Percentiles rank a stretch among this genome's conserved stretches.
Evolutionary conservation across 2,797 vertebrate genomes (phyloP).

Genomic region (Epinephelus malabaricus): DNA sequence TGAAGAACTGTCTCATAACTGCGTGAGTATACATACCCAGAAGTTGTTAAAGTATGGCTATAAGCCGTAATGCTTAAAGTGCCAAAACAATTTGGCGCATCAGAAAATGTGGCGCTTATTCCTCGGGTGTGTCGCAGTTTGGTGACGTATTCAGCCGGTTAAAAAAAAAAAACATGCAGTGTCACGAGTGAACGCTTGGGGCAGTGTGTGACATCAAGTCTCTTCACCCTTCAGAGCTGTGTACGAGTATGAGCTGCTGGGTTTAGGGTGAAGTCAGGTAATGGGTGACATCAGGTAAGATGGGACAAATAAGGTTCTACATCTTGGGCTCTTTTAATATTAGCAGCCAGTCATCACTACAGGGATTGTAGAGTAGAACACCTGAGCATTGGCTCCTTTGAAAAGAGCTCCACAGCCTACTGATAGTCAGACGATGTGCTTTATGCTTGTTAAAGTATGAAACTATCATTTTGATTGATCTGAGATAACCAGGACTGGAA

Average conservation of each 20-base stretch:
- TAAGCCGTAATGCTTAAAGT: constrained; percentile 8
- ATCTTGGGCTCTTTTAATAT: too few relatives aligned
- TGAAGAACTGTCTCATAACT: accelerated
- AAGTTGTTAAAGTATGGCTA: neutral
- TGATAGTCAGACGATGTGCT: neutral
- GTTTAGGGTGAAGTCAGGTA: too few relatives aligned
- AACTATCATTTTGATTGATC: too few relatives aligned
- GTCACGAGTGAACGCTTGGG: constrained; percentile 9
- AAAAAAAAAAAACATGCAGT: neutral
- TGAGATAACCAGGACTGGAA: too few relatives aligned
- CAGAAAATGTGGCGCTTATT: constrained; percentile 73
- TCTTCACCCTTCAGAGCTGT: too few relatives aligned
- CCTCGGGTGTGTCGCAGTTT: constrained; percentile 52
- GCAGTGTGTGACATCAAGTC: constrained; percentile 14
- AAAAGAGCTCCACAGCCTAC: neutral
- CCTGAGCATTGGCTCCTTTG: constrained; percentile 23
- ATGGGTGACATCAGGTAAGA: too few relatives aligned
- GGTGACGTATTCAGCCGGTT: constrained; percentile 24
- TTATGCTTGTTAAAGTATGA: neutral
- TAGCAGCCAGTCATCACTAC: constrained; percentile 12
- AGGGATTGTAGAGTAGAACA: constrained; percentile 52
- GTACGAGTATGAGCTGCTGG: too few relatives aligned
- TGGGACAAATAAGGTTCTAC: too few relatives aligned
- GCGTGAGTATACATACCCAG: constrained; percentile 42
- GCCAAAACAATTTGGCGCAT: constrained; percentile 26